Conservation (phyloP, 2,113 vertebrate species). For the Capreolus pygargus region DNA sequence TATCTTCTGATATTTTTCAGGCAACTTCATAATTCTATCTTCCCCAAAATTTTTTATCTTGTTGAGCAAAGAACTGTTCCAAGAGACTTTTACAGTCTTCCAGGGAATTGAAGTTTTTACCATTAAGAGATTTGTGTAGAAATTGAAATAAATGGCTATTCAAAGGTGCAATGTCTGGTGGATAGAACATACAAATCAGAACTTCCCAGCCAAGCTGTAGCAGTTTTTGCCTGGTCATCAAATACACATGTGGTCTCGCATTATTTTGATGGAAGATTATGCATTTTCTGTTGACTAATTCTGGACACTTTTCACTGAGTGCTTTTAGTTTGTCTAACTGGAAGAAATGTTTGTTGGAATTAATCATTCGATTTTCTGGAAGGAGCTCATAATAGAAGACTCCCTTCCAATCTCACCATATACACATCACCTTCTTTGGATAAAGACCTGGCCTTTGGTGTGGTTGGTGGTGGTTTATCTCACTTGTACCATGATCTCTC, state of each 20-base stretch:
- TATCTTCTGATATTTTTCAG: neutral
- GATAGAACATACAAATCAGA: neutral
- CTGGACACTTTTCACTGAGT: neutral
- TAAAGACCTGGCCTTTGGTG: neutral
- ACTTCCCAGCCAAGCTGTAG: neutral
- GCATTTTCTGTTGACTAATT: neutral
- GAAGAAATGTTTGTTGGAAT: neutral
- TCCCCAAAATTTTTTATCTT: neutral
- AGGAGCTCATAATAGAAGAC: neutral
- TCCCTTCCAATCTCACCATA: neutral
- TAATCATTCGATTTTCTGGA: neutral
- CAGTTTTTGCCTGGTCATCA: neutral
- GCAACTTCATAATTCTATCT: neutral
- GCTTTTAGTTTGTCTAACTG: neutral
- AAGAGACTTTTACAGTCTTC: neutral
- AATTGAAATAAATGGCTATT: neutral
- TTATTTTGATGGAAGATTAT: neutral
- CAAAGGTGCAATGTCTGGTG: neutral
- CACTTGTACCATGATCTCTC: neutral
- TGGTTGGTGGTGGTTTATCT: neutral
- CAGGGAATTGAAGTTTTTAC: neutral
- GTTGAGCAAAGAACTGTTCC: neutral
- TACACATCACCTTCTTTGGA: neutral
- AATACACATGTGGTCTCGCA: neutral
- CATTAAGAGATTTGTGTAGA: neutral